These are phyloP conservation scores for Scolanthus callimorphus DNA, from an alignment of 92 coral and sea anemone species.

Conservation along the genomic window DNA sequence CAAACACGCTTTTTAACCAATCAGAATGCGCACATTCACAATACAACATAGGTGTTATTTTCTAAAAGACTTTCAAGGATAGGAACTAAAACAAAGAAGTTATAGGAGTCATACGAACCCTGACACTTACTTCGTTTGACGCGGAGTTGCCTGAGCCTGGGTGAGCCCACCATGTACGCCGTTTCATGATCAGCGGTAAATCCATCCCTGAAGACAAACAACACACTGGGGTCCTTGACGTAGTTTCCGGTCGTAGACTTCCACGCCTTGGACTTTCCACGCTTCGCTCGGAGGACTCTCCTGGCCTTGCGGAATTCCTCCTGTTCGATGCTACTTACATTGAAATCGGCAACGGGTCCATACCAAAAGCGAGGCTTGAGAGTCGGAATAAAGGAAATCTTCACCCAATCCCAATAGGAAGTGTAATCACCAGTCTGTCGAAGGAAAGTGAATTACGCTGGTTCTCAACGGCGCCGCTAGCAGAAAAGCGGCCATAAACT, in stretches of 20 bases:
- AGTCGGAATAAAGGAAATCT: slow-evolving; percentile 52
- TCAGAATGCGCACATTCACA: no score
- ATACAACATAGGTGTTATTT: no score
- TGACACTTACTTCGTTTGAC: slow-evolving; percentile 44
- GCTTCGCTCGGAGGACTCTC: slow-evolving; percentile 32
- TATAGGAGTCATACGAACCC: no score
- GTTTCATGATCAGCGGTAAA: slow-evolving; percentile 91
- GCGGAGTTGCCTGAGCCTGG: slow-evolving; percentile 86
- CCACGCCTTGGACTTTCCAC: not conserved
- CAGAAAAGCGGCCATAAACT: no score
- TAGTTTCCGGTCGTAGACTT: slow-evolving; percentile 24
- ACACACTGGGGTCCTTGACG: slow-evolving; percentile 23
- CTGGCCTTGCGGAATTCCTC: slow-evolving; percentile 34
- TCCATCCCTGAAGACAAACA: slow-evolving; percentile 38
- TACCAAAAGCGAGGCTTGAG: slow-evolving; percentile 87
- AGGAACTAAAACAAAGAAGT: no score
- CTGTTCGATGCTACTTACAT: slow-evolving; percentile 18
- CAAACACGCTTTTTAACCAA: no score
- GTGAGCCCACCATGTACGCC: slow-evolving; percentile 79
- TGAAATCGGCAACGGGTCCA: slow-evolving; percentile 69
- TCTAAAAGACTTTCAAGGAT: no score
- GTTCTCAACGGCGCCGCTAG: no score
- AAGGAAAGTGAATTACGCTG: no score
- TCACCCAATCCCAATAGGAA: slow-evolving; percentile 73
- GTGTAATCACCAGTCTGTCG: slow-evolving; percentile 43